phyloP scores from a whole-genome alignment of 2,888 invertebrate species.

The Acronicta leporina region DNA sequence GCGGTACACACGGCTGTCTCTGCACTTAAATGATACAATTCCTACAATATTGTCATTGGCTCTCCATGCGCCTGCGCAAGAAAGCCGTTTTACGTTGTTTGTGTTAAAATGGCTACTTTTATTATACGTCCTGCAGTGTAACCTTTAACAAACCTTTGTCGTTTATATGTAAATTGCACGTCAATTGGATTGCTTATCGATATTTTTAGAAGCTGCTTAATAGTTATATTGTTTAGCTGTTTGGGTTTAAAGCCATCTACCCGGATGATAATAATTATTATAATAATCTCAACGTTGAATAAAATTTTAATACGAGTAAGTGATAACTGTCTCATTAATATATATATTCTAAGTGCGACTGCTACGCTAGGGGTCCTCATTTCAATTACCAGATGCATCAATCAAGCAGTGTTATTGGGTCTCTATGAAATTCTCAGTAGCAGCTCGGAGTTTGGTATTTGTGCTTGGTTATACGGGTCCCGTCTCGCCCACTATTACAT shows the following conservation, averaged over 20 bases:
- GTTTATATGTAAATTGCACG: constrained; percentile 18
- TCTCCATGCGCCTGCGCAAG: constrained; percentile 27
- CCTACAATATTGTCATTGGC: constrained; percentile 46
- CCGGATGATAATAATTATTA: constrained; percentile 21
- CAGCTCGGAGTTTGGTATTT: too few relatives aligned
- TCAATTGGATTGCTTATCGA: constrained; percentile 19
- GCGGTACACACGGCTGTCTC: constrained; percentile 18
- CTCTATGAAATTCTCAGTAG: too few relatives aligned
- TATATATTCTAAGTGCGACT: too few relatives aligned
- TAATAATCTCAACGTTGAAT: too few relatives aligned
- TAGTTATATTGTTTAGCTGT: constrained; percentile 2
- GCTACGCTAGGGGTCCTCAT: too few relatives aligned
- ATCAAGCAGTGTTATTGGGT: too few relatives aligned
- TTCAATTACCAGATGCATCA: too few relatives aligned
- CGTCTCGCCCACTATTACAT: too few relatives aligned
- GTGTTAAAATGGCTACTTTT: constrained; percentile 47
- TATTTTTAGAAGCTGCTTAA: constrained; percentile 7
- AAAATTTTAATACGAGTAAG: too few relatives aligned
- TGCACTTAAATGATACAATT: constrained; percentile 45
- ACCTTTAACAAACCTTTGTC: constrained; percentile 45
- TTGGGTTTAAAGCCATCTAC: constrained; percentile 3
- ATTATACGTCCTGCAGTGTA: constrained; percentile 48
- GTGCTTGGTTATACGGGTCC: too few relatives aligned
- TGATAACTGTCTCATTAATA: too few relatives aligned
- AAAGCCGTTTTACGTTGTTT: constrained; percentile 50